Evolutionary conservation across 2,888 invertebrate genomes (phyloP).

Genomic region (Dryococelus australis): DNA sequence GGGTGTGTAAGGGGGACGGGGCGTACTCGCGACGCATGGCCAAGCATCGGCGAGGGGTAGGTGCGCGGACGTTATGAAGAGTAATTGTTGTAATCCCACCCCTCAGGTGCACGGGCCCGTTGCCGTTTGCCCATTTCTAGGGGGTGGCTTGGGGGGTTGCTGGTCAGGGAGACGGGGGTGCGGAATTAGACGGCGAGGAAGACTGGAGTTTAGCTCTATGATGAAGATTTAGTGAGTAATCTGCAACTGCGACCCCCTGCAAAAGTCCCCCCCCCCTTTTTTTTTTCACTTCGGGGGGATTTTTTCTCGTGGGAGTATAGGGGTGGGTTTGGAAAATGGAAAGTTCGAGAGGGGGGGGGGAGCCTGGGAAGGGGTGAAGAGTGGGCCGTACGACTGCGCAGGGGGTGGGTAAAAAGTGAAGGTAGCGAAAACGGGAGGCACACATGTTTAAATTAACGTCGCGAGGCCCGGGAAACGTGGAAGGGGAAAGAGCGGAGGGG

Average conservation of each 20-base stretch:
- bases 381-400: no score
- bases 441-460: constrained; percentile 16
- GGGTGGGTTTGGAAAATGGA: not conserved
- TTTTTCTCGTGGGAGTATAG: not conserved
- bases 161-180: not conserved
- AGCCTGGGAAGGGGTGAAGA: no score
- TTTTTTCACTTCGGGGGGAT: not conserved
- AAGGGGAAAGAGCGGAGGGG: not conserved
- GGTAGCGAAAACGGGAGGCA: not conserved
- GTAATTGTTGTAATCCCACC: constrained; percentile 11
- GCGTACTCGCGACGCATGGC: not conserved
- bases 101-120: not conserved
- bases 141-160: not conserved
- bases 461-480: not conserved
- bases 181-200: not conserved
- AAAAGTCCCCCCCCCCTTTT: not conserved
- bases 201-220: not conserved
- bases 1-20: not conserved
- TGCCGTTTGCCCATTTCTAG: not conserved
- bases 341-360: not conserved
- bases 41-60: not conserved
- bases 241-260: not conserved
- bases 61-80: constrained; percentile 1
- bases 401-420: not conserved
- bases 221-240: not conserved